Conservation (phyloP, 2,888 invertebrate genomes). For the Teinopalpus imperialis region DNA sequence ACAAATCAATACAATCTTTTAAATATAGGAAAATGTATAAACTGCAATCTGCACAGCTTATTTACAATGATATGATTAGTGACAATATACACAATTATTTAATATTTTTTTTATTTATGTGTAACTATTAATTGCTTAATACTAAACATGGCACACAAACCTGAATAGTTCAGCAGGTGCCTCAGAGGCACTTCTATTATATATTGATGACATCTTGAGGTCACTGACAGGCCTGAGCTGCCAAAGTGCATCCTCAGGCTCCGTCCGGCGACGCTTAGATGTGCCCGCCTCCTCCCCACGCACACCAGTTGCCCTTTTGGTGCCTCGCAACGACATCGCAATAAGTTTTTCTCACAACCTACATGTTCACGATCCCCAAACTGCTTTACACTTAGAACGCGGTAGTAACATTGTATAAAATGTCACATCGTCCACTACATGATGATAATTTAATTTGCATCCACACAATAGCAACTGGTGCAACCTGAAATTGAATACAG, state of each 20-base stretch:
- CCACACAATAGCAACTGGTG: constrained; percentile 40
- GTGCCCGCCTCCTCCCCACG: constrained; percentile 68
- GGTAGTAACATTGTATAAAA: constrained; percentile 76
- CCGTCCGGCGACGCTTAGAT: constrained; percentile 71
- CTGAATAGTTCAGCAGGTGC: constrained; percentile 92
- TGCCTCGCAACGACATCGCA: constrained; percentile 77
- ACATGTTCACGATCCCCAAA: constrained; percentile 74
- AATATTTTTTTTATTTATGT: too few relatives aligned
- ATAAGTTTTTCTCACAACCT: constrained; percentile 60
- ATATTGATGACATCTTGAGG: constrained; percentile 94
- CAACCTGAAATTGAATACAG: constrained; percentile 53
- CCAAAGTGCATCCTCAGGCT: constrained; percentile 83
- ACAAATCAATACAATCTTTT: too few relatives aligned
- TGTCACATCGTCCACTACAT: constrained; percentile 75
- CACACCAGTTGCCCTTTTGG: constrained; percentile 69
- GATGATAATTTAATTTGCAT: constrained; percentile 63
- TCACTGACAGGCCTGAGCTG: constrained; percentile 92
- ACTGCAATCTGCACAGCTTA: neutral
- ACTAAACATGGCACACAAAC: constrained; percentile 71
- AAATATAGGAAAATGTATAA: too few relatives aligned
- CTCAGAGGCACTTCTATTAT: constrained; percentile 90
- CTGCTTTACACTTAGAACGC: constrained; percentile 75
- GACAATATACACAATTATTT: too few relatives aligned
- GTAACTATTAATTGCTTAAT: too few relatives aligned
- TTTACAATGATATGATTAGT: neutral